phyloP scores from a whole-genome alignment of 53 echinoderm and acorn worm species.

The Zoroaster sp. region DNA sequence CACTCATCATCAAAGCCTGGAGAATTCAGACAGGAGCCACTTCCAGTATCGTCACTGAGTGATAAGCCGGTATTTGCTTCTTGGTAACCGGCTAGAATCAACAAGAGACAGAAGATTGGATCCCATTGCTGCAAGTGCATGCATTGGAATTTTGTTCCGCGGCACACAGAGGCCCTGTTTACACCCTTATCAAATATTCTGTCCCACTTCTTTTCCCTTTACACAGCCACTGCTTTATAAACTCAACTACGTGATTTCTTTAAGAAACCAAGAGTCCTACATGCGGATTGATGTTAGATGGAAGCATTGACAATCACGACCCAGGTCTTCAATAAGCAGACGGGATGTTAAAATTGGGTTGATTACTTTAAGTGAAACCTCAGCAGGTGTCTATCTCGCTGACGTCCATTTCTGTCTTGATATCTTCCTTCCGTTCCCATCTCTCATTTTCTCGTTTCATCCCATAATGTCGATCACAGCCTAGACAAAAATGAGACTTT shows the following conservation, averaged over 20 bases:
- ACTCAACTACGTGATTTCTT: background rate
- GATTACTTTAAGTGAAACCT: background rate
- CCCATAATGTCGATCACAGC: background rate
- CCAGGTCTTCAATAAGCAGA: background rate
- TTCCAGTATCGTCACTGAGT: background rate
- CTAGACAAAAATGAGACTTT: background rate
- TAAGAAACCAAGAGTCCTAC: background rate
- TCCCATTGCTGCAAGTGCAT: background rate
- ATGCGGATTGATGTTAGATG: background rate
- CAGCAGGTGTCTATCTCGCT: background rate
- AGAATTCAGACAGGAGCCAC: background rate
- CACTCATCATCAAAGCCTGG: background rate
- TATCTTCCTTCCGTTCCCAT: background rate
- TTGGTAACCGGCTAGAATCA: conserved; percentile 4
- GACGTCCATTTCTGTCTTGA: background rate
- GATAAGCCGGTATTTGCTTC: background rate
- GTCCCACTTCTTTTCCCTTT: background rate
- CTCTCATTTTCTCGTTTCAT: background rate
- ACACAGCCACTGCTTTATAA: background rate
- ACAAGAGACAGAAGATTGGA: background rate
- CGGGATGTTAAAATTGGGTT: conserved; percentile 18
- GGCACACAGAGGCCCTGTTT: background rate
- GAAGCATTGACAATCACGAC: background rate
- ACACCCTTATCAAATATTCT: background rate
- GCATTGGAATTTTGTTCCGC: background rate